Conservation (phyloP, 2,113 vertebrate species). For the Scalopus aquaticus region DNA sequence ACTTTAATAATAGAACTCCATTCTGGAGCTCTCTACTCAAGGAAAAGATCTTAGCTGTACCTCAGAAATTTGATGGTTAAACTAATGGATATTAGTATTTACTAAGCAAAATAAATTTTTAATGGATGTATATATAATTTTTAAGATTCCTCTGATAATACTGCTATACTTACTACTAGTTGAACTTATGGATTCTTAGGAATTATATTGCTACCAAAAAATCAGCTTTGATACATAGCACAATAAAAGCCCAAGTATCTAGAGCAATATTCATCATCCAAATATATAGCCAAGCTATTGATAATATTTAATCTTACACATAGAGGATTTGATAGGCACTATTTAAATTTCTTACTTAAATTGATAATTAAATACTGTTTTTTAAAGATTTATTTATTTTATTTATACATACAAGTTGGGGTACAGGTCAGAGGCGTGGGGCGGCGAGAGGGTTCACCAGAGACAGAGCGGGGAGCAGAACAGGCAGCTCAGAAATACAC, state of each 20-base stretch:
- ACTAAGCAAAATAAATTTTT: neutral
- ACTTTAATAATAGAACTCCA: neutral
- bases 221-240: neutral
- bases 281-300: neutral
- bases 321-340: neutral
- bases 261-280: neutral
- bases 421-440: no score
- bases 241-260: neutral
- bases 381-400: no score
- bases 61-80: neutral
- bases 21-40: neutral
- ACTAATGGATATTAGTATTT: neutral
- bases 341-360: constrained; percentile 8
- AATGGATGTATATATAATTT: neutral
- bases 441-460: no score
- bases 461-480: no score
- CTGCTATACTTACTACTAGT: neutral
- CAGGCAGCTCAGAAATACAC: no score
- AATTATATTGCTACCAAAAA: neutral
- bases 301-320: neutral
- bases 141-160: neutral
- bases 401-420: no score
- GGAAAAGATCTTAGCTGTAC: neutral
- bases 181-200: neutral
- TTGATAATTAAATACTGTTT: neutral